Evolutionary conservation across 2,888 invertebrate genomes (phyloP).

Genomic region (Allacma fusca): DNA sequence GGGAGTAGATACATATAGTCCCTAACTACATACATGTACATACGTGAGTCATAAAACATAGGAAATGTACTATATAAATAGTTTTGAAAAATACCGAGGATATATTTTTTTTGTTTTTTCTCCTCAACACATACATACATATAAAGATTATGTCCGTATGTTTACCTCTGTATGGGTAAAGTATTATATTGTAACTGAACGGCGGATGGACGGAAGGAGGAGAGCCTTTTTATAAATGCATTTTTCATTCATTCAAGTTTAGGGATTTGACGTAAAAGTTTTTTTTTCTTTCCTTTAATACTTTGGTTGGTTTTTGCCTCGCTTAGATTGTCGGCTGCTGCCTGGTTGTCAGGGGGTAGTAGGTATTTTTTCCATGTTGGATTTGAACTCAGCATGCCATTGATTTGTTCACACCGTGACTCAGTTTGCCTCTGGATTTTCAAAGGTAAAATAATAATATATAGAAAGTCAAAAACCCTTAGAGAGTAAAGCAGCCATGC

Average conservation of each 20-base stretch:
- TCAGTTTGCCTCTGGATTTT: conserved; percentile 48
- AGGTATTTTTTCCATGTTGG: conserved; percentile 54
- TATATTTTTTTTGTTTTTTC: too few relatives aligned
- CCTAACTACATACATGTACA: too few relatives aligned
- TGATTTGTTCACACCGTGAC: conserved; percentile 61
- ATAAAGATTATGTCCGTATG: too few relatives aligned
- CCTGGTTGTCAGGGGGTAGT: conserved; percentile 38
- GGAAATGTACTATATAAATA: too few relatives aligned
- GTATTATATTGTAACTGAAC: too few relatives aligned
- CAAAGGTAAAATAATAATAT: conserved; percentile 41
- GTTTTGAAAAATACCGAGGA: too few relatives aligned
- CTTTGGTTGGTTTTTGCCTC: conserved; percentile 23
- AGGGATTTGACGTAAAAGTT: conserved; percentile 29
- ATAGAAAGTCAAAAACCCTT: conserved; percentile 47
- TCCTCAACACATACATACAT: too few relatives aligned
- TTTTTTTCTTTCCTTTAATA: conserved; percentile 13
- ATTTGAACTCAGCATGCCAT: conserved; percentile 59
- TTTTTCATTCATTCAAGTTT: conserved; percentile 44
- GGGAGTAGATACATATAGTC: not conserved
- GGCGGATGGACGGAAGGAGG: conserved; percentile 24
- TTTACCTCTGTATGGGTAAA: too few relatives aligned
- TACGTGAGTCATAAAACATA: too few relatives aligned
- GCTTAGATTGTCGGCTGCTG: conserved; percentile 38
- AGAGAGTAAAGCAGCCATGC: conserved; percentile 24
- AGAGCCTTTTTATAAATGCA: conserved; percentile 42